Evolutionary conservation across 2,113 vertebrate species (phyloP), one percentile per base, ranked within the genome.

Genomic region (Cephalopterus ornatus): DNA sequence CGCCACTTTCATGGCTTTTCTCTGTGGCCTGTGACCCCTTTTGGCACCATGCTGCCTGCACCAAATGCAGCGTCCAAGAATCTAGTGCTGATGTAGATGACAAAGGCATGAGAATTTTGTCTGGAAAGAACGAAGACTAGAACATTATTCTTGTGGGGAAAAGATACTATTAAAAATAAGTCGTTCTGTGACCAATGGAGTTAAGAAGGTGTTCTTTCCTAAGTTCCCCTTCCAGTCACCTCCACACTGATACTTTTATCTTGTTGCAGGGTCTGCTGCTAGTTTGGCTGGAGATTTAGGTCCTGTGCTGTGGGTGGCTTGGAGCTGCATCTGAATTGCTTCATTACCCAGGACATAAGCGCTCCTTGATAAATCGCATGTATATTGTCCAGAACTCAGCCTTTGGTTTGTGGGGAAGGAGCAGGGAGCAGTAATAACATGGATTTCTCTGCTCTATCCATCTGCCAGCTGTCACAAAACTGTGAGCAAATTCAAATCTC

Each of bases 21-120:
- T 47, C 76, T 77, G 41, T 56, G 59, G 12, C 33, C 47, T 79
- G 1, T 55, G 78, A 47, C 46, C 0, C 0, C 32, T 71, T 66
- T 49, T 67, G 65, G 55, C 81, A 84, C 5, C 0, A 0, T 27
- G 27, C 32, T 89, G 18, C 18, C 8, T 12, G 8, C 16, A 15
- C 11, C 0, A 0, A 78, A 41, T 1, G 3, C 23, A 46, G 8
- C 0, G 0, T 74, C 52, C 74, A 91, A 68, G 35, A 80, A 77
- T 56, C 27, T 59, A 27, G 26, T 14, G 59, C 35, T 86, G 44
- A 35, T 2, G 1, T 8, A 65, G 17, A 19, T 52, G 37, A 30
- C 76, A 41, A 81, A 73, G 37, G 52, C 26, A 10, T 0, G 0
- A 9, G 16, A 81, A n/a, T 49, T 62, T 12, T 2, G 5, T 9